Evolutionary conservation across 2,888 invertebrate species (phyloP), one percentile per base, ranked within the genome.

Genomic region (Allophyes oxyacanthae): DNA sequence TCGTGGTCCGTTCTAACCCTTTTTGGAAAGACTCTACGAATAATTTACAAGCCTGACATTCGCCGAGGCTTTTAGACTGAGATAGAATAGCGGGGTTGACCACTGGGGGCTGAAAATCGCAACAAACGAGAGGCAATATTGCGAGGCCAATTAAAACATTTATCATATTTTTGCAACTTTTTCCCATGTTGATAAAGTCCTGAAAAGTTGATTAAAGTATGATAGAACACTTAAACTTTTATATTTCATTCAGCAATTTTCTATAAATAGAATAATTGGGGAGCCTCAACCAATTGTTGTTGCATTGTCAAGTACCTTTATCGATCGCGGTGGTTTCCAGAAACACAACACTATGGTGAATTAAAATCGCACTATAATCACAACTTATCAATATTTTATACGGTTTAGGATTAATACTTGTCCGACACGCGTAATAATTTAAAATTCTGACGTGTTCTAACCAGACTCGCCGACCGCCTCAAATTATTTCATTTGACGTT

Each of bases 1-100:
- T 95, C n/a, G 96, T 94, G 0, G 98, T 99, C 71, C 95, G 95
- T 64, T 97, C 96, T 68, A 99, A 91, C 1, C 98, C 98, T 95
- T 95, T 95, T 82, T 96, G 95, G 78, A 98, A 97, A 0, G 98
- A 98, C 28, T 96, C 95, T 2, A 96, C 95, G 49, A 97, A 95
- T 67, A 95, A 84, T 82, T 95, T 96, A 84, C 98, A 98, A 0
- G 97, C 95, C 77, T 96, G 96, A 87, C 98, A 98, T 6, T 97
- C 97, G 9, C 97, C 97, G 44, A 97, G 87, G 67, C 87, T 94
- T 28, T 94, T 92, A 9, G 94, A 83, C 64, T 83, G 86, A 8
- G 81, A 84, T 34, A 92, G 63, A 37, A 90, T 71, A 33, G 73
- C 77, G 30, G 89, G 84, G 54, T 90, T 85, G 0, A 91, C 67